Percentiles rank a stretch among this genome's conserved stretches.
Evolutionary conservation across 2,888 invertebrate species (phyloP).

Genomic region (Cylindroiulus punctatus): DNA sequence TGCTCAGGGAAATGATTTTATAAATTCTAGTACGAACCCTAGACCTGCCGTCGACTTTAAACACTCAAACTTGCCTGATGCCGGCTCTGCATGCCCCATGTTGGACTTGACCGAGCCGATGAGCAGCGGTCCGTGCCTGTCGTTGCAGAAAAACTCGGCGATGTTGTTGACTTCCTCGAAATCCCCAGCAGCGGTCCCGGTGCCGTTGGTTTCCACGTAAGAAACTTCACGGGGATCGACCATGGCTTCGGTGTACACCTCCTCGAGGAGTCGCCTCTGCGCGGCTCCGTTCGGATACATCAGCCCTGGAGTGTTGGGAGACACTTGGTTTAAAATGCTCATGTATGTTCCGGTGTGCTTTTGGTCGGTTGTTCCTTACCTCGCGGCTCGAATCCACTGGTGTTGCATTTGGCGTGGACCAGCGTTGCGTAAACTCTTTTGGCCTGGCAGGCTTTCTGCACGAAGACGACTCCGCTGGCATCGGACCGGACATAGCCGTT

Average conservation of each 20-base stretch:
- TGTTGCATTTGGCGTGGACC: conserved; percentile 88
- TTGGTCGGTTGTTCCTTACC: conserved; percentile 67
- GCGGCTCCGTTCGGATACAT: conserved; percentile 72
- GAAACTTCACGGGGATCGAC: conserved; percentile 83
- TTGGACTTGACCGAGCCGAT: conserved; percentile 98
- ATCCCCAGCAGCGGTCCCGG: conserved; percentile 97
- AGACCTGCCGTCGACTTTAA: no score
- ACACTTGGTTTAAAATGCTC: background rate
- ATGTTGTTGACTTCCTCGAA: conserved; percentile 97
- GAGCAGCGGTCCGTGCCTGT: conserved; percentile 80
- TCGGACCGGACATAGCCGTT: conserved; percentile 93
- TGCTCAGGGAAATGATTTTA: no score
- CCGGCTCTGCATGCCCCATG: conserved; percentile 98
- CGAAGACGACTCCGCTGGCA: conserved; percentile 81
- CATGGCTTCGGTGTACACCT: conserved; percentile 85
- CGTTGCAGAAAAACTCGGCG: conserved; percentile 87
- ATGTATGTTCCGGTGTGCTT: conserved; percentile 55
- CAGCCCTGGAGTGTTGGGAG: conserved; percentile 64
- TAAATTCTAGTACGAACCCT: no score
- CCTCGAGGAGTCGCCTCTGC: conserved; percentile 74
- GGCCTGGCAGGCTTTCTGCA: conserved; percentile 82
- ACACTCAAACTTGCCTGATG: conserved; percentile 71
- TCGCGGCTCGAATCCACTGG: conserved; percentile 90
- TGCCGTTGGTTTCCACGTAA: conserved; percentile 98
- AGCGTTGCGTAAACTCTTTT: conserved; percentile 86